phyloP scores from a whole-genome alignment of 2,113 vertebrate genomes.

The Sander lucioperca region DNA sequence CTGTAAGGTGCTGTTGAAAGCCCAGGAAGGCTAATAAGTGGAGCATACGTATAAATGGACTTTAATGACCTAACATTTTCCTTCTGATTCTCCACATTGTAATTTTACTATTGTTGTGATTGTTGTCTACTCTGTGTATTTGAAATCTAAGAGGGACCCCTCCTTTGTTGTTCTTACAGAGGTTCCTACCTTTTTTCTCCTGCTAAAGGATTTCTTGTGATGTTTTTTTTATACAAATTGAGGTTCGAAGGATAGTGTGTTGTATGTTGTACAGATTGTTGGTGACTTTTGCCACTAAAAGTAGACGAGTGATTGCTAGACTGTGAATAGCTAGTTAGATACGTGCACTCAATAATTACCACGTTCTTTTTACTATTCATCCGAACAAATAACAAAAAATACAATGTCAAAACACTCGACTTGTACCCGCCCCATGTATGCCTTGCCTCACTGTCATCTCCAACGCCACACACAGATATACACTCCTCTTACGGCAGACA shows the following conservation, averaged over 20 bases:
- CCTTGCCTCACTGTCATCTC: neutral
- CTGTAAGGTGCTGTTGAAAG: neutral
- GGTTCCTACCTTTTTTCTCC: neutral
- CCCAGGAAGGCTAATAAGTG: neutral
- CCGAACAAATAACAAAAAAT: neutral
- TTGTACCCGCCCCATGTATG: slow-evolving; percentile 21
- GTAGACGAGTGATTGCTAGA: no score
- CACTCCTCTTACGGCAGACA: neutral
- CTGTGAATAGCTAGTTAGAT: no score
- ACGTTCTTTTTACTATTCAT: no score
- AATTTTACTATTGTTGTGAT: neutral
- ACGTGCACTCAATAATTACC: no score
- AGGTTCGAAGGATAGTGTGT: neutral
- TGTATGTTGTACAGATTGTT: neutral
- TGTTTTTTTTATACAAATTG: no score
- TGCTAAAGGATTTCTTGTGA: neutral
- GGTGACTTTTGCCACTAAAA: no score
- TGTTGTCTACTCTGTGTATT: neutral
- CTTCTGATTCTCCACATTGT: neutral
- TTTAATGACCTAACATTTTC: neutral
- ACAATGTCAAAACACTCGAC: slow-evolving; percentile 27
- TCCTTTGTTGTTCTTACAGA: neutral
- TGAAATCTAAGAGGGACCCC: neutral
- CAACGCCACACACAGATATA: slow-evolving; percentile 13
- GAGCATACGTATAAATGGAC: neutral